Base-by-base conservation (phyloP, 2,113 vertebrate genomes). In the Phasianus colchicus region DNA sequence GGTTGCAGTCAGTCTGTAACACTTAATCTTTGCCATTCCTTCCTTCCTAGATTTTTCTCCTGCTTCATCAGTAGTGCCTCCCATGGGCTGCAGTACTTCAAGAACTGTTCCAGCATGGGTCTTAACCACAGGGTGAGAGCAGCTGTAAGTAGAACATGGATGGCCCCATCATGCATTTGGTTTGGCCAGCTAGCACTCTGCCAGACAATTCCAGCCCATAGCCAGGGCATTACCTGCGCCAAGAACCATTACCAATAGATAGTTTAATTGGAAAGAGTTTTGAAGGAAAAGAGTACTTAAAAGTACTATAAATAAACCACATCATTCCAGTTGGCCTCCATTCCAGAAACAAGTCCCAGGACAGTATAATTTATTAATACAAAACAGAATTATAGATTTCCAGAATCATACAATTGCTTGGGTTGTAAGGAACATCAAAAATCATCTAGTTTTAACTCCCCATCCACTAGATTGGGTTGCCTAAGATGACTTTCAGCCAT, bases 1-100 rank as follows among this genome's bases (percentile, higher is more conserved):
- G 4, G 1, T 10, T 66, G 50, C 0, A 1, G 20, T 54, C 7
- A 47, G 40, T 64, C 47, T 14, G 13, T 60, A 25, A 54, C 24
- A 13, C 9, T 65, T 60, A n/a, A 29, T 9, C 9, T 79, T 38
- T 75, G 9, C 11, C 2, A 2, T 38, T 71, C 34, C 25, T 65
- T 29, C 18, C 3, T 71, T 29, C 18, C 5, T 71, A 55, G 29
- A 17, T 10, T 58, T 21, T 64, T 74, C 48, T 14, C 5, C 45
- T 73, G 22, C 4, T 38, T 10, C 22, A 74, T 24, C 0, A 1
- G 9, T 3, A 2, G 20, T 32, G 20, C 34, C n/a, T 70, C 76
- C 17, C 43, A 38, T 0, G 1, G 14, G 13, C 13, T 40, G 42
- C 6, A 38, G 21, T 74, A 63, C 42, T 21, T 38, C 55, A 50